phyloP scores from a whole-genome alignment of 2,797 vertebrate genomes.

The Okamejei kenojei region DNA sequence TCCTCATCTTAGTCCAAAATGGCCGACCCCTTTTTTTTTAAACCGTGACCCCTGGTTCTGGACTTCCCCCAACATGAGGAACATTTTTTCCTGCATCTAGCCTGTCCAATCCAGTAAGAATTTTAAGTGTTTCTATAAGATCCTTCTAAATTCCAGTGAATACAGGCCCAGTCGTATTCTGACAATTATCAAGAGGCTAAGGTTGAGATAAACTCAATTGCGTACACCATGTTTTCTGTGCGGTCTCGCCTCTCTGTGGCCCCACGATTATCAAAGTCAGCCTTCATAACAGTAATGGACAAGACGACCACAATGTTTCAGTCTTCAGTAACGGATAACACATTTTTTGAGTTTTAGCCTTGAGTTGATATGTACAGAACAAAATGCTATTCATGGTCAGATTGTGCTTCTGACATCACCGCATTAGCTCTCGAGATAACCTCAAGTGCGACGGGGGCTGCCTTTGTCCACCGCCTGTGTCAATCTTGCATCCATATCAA shows the following conservation, averaged over 20 bases:
- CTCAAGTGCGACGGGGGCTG: no score
- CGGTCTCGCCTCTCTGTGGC: neutral
- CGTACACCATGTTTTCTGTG: neutral
- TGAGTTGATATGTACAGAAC: neutral
- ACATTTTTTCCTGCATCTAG: no score
- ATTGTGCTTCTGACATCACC: no score
- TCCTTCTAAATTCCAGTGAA: no score
- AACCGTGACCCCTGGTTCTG: no score
- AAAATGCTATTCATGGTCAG: neutral
- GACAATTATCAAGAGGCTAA: neutral
- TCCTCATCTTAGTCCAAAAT: no score
- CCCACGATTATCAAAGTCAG: neutral
- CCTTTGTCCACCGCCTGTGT: neutral
- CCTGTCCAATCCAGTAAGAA: no score
- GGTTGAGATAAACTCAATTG: neutral
- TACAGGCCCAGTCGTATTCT: neutral
- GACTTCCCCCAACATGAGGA: no score
- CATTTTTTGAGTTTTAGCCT: neutral
- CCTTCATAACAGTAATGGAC: neutral
- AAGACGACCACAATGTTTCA: neutral
- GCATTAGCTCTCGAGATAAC: no score
- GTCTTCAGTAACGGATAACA: neutral
- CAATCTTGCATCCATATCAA: neutral
- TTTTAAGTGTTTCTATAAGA: no score
- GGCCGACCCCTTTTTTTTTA: no score